phyloP scores from a whole-genome alignment of 2,113 vertebrate species.

The Sisor rabdophorus region DNA sequence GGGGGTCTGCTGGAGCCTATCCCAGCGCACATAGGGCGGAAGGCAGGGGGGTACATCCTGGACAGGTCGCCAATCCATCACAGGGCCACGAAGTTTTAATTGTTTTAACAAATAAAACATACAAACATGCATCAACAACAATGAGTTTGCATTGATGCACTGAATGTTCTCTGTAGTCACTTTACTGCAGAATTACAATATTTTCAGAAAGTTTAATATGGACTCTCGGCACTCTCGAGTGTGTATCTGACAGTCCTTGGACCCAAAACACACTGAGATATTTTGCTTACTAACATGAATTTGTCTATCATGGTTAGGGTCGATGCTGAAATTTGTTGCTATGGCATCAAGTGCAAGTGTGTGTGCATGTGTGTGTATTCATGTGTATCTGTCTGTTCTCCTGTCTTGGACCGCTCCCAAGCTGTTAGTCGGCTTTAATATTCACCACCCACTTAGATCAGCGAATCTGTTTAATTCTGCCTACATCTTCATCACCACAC shows the following conservation, averaged over 20 bases:
- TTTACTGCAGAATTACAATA: background rate
- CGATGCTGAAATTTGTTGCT: no score
- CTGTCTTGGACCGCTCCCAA: conserved; percentile 44
- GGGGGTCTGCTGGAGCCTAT: no score
- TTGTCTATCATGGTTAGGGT: no score
- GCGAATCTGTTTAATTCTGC: conserved; percentile 6
- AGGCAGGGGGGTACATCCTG: no score
- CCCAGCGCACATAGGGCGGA: no score
- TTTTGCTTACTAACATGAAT: background rate
- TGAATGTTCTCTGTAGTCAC: background rate
- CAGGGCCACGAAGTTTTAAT: no score
- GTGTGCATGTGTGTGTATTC: conserved; percentile 2
- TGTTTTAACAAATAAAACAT: conserved; percentile 3
- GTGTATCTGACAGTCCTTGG: no score
- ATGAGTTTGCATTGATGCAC: background rate
- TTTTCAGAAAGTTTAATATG: background rate
- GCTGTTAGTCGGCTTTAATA: conserved; percentile 56
- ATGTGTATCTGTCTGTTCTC: background rate
- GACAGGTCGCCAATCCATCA: no score
- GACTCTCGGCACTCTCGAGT: background rate
- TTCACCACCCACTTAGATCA: conserved; percentile 23
- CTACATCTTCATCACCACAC: background rate
- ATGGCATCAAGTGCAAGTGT: no score
- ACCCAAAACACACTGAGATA: background rate
- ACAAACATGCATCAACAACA: background rate